Conservation (phyloP, 1,140 invertebrate genomes). For the Himalopsyche phryganea region DNA sequence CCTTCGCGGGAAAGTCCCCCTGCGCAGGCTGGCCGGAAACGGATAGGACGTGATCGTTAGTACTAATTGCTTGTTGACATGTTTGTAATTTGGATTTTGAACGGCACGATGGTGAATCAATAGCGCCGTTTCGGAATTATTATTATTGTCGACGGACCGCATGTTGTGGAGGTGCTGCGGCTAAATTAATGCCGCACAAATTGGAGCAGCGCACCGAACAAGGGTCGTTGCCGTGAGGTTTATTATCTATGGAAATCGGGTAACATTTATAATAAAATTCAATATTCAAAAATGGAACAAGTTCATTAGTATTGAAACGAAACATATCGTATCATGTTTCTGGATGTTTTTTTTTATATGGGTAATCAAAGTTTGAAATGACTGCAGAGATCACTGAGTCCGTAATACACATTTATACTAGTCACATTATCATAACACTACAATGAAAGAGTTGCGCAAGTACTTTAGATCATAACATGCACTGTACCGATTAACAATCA, state of each 20-base stretch:
- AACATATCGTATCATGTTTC: too few relatives aligned
- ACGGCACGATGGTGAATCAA: conserved; percentile 3
- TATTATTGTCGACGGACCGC: background rate
- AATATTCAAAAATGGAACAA: background rate
- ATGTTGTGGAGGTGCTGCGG: background rate
- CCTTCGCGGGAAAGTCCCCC: background rate
- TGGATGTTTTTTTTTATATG: too few relatives aligned
- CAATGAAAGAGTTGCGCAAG: too few relatives aligned
- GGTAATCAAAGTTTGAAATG: too few relatives aligned
- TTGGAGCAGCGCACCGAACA: background rate
- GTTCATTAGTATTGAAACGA: too few relatives aligned
- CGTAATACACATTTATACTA: too few relatives aligned
- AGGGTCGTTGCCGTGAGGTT: background rate
- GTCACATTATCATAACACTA: too few relatives aligned
- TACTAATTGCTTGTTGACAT: conserved; percentile 30
- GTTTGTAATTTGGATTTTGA: conserved; percentile 26
- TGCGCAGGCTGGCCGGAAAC: background rate
- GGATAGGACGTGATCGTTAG: conserved; percentile 23
- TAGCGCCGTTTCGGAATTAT: conserved; percentile 2
- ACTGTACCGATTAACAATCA: too few relatives aligned
- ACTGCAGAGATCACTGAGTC: too few relatives aligned
- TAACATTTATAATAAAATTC: background rate
- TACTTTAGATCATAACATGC: too few relatives aligned
- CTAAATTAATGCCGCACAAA: too few relatives aligned
- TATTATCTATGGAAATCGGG: background rate